phyloP scores from a whole-genome alignment of 2,797 vertebrate genomes.

The Chelidonichthys spinosus region DNA sequence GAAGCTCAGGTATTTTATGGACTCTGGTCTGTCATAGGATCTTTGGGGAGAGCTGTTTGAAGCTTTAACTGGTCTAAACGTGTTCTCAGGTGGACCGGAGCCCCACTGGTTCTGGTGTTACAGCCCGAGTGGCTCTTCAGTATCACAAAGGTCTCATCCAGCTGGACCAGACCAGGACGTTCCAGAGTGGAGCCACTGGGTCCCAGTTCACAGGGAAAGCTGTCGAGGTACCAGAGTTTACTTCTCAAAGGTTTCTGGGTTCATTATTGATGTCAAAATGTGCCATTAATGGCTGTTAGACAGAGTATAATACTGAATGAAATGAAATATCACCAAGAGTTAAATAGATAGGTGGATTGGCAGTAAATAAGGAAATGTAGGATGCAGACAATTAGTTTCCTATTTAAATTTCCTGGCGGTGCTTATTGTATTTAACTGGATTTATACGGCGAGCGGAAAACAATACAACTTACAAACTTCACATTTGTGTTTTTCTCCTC shows the following conservation, averaged over 20 bases:
- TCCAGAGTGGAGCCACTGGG: conserved; percentile 89
- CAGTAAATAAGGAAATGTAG: too few species aligned
- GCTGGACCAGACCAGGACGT: conserved; percentile 89
- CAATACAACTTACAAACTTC: neutral
- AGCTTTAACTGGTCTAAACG: neutral
- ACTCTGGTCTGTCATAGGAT: neutral
- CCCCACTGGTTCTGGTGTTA: conserved; percentile 95
- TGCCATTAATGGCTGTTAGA: too few species aligned
- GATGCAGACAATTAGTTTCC: too few species aligned
- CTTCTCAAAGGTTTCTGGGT: neutral
- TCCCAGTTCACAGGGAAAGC: conserved; percentile 92
- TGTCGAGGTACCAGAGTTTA: conserved; percentile 82
- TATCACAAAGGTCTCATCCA: conserved; percentile 91
- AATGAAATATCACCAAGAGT: too few species aligned
- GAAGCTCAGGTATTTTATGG: conserved; percentile 89
- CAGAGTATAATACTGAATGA: too few species aligned
- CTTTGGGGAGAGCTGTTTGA: neutral
- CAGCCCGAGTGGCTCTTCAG: conserved; percentile 94
- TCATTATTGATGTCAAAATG: neutral
- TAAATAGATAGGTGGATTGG: neutral
- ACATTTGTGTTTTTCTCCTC: conserved; percentile 20
- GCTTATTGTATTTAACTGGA: neutral
- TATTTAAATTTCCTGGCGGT: neutral
- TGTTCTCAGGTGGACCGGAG: conserved; percentile 92
- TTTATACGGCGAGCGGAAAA: neutral